Evolutionary conservation across 2,888 invertebrate species (phyloP), one percentile per base, ranked within the genome.

Genomic region (Ornithoptera alexandrae): DNA sequence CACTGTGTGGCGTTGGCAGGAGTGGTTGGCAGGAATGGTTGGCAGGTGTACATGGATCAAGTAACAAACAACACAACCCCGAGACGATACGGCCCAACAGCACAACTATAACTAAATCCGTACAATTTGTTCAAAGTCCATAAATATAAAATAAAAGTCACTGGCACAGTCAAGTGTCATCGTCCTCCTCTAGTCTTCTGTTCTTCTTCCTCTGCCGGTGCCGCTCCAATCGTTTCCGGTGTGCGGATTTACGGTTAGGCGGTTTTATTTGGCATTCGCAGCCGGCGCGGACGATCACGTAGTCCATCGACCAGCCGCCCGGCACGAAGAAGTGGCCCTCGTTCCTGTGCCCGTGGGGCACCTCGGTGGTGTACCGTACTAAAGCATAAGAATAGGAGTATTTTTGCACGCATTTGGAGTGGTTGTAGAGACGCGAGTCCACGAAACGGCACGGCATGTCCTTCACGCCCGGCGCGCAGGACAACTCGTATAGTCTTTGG

Each of bases 331-430:
- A 69, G 58, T 69, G 69, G n/a, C 69, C 69, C 62, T 69, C 69
- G 66, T 57, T 69, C 58, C 69, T 57, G 17, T 62, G 69, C 20
- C 84, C 74, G 66, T 83, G 84, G 58, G 92, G 92, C 74, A 87
- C 86, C 68, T 91, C 89, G 56, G 88, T 85, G 59, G 87, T 85
- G 81, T 95, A 95, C 77, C 95, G 94, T 70, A 97, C 96, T 76
- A 97, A 92, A 68, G 97, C 97, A 89, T 97, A 97, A 5, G 96
- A 95, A 84, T 95, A 97, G 62, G 96, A 96, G 86, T 95, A 96
- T 84, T 95, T 95, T 84, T 97, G 97, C 62, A 96, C 95, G 89
- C 97, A 97, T 78, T 93, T 92, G n/a, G 97, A 96, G 73, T 94
- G 94, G 79, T 94, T 94, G 84, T 93, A 94, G 65, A 95, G 91